These are phyloP conservation scores for Atractosteus spatula DNA, from an alignment of 2,113 vertebrate species.

Conservation along the genomic window DNA sequence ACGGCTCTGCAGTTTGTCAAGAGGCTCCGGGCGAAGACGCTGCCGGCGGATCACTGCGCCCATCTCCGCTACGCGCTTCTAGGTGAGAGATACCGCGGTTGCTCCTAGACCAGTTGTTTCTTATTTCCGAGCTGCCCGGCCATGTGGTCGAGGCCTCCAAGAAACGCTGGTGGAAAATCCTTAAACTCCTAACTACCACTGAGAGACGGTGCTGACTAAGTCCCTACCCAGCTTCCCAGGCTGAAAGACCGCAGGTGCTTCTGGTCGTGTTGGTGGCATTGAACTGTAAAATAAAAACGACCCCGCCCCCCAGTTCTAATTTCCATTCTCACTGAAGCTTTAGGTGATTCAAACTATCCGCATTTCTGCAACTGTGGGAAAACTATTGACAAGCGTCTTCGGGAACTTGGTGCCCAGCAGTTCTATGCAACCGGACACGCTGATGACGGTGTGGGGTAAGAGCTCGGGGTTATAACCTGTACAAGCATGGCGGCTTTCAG, in stretches of 20 bases:
- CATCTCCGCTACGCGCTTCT: conserved; percentile 85
- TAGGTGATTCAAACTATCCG: conserved; percentile 91
- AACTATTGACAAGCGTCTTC: conserved; percentile 77
- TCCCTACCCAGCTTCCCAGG: too few relatives aligned
- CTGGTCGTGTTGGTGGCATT: neutral
- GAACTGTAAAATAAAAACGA: too few relatives aligned
- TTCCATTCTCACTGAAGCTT: conserved; percentile 61
- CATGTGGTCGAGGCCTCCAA: neutral
- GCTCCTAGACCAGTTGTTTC: neutral
- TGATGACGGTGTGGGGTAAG: conserved; percentile 91
- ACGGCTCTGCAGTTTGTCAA: conserved; percentile 79
- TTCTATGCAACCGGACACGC: conserved; percentile 88
- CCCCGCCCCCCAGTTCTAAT: neutral
- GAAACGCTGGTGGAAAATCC: too few relatives aligned
- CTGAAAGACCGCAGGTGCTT: too few relatives aligned
- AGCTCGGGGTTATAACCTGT: neutral
- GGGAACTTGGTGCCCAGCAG: conserved; percentile 81
- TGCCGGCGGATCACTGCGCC: conserved; percentile 67
- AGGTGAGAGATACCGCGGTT: conserved; percentile 62
- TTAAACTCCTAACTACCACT: too few relatives aligned
- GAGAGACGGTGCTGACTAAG: too few relatives aligned
- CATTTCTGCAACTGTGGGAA: conserved; percentile 98
- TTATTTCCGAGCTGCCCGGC: too few relatives aligned
- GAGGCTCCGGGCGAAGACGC: conserved; percentile 67
- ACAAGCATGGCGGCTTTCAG: too few relatives aligned